A percentile compares a stretch with the other conserved stretches of the same genome.
phyloP scores from a whole-genome alignment of 2,797 vertebrate genomes.

The Carcharodon carcharias region DNA sequence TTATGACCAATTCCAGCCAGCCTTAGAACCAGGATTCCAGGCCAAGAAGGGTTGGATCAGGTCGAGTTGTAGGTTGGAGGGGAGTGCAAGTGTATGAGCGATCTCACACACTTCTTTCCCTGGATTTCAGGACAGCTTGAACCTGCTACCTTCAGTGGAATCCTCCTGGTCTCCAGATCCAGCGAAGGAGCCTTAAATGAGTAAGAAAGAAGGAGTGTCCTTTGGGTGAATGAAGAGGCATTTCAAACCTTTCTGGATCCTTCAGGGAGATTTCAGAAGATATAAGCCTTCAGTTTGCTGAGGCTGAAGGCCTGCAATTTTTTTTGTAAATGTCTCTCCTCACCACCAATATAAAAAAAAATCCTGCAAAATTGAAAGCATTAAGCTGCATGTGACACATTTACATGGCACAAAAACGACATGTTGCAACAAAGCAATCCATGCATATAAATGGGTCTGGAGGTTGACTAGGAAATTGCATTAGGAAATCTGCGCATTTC shows the following conservation, averaged over 20 bases:
- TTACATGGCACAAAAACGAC: background rate
- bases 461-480: background rate
- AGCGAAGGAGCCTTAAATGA: background rate
- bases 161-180: background rate
- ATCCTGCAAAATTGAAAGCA: background rate
- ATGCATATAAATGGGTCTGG: background rate
- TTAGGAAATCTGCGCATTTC: background rate
- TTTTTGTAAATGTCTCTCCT: background rate
- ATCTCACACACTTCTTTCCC: background rate
- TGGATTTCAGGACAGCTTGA: background rate
- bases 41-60: background rate
- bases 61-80: background rate
- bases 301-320: background rate
- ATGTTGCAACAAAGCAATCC: background rate
- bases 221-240: background rate
- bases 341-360: background rate
- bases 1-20: background rate
- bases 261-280: background rate
- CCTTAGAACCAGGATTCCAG: background rate
- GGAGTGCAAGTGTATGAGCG: background rate
- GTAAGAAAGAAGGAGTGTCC: background rate
- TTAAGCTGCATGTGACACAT: background rate
- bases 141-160: background rate
- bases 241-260: background rate
- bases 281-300: background rate